Evolutionary conservation across 2,113 vertebrate species (phyloP).

Genomic region (Lontra canadensis): DNA sequence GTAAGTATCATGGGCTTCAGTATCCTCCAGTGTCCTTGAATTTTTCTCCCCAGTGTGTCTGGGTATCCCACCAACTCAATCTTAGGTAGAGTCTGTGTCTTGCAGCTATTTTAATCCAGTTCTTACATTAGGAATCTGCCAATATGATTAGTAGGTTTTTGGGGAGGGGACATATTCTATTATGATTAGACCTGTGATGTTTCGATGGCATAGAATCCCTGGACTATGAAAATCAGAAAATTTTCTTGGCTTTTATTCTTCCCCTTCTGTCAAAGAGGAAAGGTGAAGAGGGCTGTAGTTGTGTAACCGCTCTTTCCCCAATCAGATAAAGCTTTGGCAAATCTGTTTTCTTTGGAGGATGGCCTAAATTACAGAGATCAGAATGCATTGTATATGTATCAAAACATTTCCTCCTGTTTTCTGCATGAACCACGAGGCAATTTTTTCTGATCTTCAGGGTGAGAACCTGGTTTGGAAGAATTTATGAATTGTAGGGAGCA

Average conservation of each 20-base stretch:
- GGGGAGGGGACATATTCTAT: background rate
- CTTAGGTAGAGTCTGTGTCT: background rate
- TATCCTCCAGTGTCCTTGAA: background rate
- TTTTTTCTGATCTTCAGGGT: background rate
- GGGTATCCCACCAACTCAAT: background rate
- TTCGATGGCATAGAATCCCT: background rate
- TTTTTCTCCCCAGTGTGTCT: background rate
- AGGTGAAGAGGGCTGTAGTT: background rate
- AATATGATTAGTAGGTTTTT: background rate
- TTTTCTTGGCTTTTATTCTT: no score
- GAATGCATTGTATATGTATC: background rate
- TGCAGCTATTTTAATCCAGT: background rate
- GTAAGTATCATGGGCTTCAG: background rate
- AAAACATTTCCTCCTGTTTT: background rate
- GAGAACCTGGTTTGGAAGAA: background rate
- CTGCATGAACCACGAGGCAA: background rate
- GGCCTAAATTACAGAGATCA: background rate
- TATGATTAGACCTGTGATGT: background rate
- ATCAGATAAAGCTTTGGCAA: background rate
- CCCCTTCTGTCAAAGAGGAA: background rate
- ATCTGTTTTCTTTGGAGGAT: background rate
- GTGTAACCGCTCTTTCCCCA: background rate
- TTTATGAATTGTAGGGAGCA: background rate
- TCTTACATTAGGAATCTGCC: background rate
- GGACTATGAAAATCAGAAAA: background rate